Evolutionary conservation across 2,113 vertebrate genomes (phyloP), one percentile per base, ranked within the genome.

Genomic region (Heteronetta atricapilla): DNA sequence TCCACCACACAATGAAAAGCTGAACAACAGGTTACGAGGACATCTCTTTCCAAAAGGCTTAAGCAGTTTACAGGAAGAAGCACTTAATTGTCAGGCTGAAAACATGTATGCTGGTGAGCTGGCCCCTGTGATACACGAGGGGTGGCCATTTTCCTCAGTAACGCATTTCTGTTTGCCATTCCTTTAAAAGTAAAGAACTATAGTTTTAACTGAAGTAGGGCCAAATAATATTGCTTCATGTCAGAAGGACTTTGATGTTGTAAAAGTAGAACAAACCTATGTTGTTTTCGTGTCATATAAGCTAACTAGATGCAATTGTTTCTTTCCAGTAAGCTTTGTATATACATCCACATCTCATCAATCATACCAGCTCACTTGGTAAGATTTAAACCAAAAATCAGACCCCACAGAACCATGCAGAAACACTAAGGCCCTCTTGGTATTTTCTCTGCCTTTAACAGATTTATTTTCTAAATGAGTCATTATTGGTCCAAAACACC

Each of bases 181-280:
- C 94, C 85, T 96, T 96, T 88, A 96, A 90, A 94, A 55, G 44
- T 40, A 89, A 96, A 88, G 59, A 93, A 80, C 76, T 94, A 74
- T 33, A 74, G 88, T 97, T 96, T 94, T 89, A 97, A 88, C 80
- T 89, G 21, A 96, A 97, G 79, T 66, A 88, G 66, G n/a, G 82
- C 68, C 11, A 90, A 89, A 94, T 91, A 94, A 89, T 94, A 89
- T 72, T 92, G 90, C 73, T 87, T 96, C 66, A 63, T 40, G 70
- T 95, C 85, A 95, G 48, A 94, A 94, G 94, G 63, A 89, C 93
- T 96, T 86, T 86, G 77, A 46, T 88, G 55, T 42, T 77, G 79
- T 93, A 84, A 64, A 97, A 73, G 83, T 94, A 75, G 82, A 50
- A 87, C 62, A 84, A 52, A 86, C 62, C 76, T 76, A 42, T 66